Conservation (phyloP, 2,113 vertebrate genomes). For the Dunckerocampus dactyliophorus region DNA sequence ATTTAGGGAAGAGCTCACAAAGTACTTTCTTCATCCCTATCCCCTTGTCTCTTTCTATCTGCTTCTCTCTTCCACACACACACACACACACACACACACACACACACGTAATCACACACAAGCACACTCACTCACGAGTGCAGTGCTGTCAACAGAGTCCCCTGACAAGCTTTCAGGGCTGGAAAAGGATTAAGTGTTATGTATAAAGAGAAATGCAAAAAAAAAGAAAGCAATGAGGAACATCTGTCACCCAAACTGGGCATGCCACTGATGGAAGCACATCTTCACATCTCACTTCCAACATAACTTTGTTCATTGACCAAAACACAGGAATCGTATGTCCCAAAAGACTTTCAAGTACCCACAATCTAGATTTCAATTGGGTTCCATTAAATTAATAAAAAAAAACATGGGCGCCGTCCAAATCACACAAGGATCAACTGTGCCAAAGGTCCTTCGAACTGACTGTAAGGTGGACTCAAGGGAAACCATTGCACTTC, state of each 20-base stretch:
- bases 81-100: constrained; percentile 15
- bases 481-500: neutral
- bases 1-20: constrained; percentile 55
- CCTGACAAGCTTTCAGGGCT: constrained; percentile 62
- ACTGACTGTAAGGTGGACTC: neutral
- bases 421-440: neutral
- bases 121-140: constrained; percentile 29
- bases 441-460: neutral
- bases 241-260: neutral
- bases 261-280: too few species aligned
- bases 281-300: too few species aligned
- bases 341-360: neutral
- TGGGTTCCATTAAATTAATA: neutral
- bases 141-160: constrained; percentile 62
- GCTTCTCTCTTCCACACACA: constrained; percentile 25
- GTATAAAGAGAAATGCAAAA: constrained; percentile 52
- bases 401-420: neutral
- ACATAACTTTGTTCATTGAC: too few species aligned
- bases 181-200: constrained; percentile 60
- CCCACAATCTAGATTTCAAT: neutral
- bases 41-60: constrained; percentile 22
- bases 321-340: too few species aligned
- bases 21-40: constrained; percentile 38
- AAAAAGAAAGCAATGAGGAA: constrained; percentile 49
- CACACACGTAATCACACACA: constrained; percentile 26